These are phyloP conservation scores for Trissonchulus latispiculum DNA, from an alignment of 2,888 invertebrate species.

Conservation along the genomic window DNA sequence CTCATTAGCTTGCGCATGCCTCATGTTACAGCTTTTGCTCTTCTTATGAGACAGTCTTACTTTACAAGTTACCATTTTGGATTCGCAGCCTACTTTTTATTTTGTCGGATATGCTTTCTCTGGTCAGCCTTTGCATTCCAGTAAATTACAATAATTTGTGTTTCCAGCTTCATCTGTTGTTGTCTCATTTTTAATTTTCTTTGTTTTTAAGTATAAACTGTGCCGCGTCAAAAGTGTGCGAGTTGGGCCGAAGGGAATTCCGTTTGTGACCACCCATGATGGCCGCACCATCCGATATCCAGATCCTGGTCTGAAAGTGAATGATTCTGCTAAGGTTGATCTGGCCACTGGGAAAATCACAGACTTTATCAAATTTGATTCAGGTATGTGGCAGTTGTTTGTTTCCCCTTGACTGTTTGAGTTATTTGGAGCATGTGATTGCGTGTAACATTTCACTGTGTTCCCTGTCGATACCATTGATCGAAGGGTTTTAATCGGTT, in stretches of 20 bases:
- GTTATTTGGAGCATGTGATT: no score
- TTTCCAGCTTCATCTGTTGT: neutral
- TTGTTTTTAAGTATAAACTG: slow-evolving; percentile 74
- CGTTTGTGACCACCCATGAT: slow-evolving; percentile 88
- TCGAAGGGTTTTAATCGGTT: no score
- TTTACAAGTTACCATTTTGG: no score
- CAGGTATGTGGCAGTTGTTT: slow-evolving; percentile 64
- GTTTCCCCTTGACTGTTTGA: no score
- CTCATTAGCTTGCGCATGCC: no score
- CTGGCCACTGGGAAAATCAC: slow-evolving; percentile 85
- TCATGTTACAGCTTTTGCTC: no score
- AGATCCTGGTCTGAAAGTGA: slow-evolving; percentile 88
- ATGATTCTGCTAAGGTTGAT: slow-evolving; percentile 91
- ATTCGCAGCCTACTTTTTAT: no score
- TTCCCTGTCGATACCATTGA: no score
- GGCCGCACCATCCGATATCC: slow-evolving; percentile 97
- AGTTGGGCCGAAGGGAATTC: slow-evolving; percentile 87
- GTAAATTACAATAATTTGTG: neutral
- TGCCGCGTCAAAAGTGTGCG: slow-evolving; percentile 84
- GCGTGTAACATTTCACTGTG: no score
- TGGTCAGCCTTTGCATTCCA: no score
- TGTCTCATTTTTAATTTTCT: neutral
- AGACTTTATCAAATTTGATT: slow-evolving; percentile 95
- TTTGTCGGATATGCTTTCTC: no score
- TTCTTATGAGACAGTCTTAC: no score